phyloP scores from a whole-genome alignment of 2,888 invertebrate genomes.

The Conchocele bisecta region DNA sequence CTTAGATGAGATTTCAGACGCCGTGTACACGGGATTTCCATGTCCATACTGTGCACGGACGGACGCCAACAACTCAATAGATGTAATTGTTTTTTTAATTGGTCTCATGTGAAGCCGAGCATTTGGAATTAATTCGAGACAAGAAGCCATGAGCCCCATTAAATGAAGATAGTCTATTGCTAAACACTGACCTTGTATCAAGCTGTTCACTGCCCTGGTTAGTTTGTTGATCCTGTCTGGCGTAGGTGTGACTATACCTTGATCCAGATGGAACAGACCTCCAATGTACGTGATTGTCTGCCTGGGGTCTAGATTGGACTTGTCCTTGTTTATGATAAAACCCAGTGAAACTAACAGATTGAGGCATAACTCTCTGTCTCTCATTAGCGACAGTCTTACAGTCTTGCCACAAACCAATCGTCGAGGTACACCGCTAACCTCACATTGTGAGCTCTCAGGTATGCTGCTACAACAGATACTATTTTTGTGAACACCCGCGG shows the following conservation, averaged over 20 bases:
- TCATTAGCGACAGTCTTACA: background rate
- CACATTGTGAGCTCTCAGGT: constrained; percentile 20
- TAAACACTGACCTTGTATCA: no score
- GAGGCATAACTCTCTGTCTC: constrained; percentile 23
- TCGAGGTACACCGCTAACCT: constrained; percentile 45
- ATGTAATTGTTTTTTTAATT: constrained; percentile 22
- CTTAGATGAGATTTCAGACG: constrained; percentile 24
- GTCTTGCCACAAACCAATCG: constrained; percentile 44
- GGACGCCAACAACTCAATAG: constrained; percentile 17
- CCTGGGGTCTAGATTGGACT: constrained; percentile 24
- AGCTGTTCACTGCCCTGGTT: no score
- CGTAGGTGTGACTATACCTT: constrained; percentile 27
- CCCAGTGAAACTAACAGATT: constrained; percentile 32
- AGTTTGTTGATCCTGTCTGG: constrained; percentile 28
- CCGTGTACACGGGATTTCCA: constrained; percentile 18
- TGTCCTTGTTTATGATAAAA: constrained; percentile 47
- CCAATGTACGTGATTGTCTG: constrained; percentile 37
- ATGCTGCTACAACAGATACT: constrained; percentile 35
- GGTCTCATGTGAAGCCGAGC: constrained; percentile 18
- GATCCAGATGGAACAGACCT: constrained; percentile 12
- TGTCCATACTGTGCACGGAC: background rate
- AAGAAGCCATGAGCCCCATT: constrained; percentile 25
- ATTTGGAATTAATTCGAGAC: constrained; percentile 15
- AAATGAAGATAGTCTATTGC: constrained; percentile 30
- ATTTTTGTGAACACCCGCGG: constrained; percentile 42